A percentile compares a stretch with the other conserved stretches of the same genome.
Conservation (phyloP, 2,797 vertebrate genomes). For the Enteromius argenteus region DNA sequence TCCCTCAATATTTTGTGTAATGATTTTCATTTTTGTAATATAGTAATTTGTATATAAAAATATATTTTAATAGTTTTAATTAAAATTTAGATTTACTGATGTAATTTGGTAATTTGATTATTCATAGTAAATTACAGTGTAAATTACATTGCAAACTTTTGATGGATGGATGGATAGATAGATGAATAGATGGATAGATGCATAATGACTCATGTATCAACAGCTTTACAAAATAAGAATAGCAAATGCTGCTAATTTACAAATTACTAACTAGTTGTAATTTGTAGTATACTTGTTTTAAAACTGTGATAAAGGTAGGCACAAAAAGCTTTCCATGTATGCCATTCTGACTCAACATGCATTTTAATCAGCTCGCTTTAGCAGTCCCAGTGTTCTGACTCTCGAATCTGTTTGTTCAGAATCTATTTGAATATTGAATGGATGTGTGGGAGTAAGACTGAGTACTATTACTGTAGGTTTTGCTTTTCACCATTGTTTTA, state of each 20-base stretch:
- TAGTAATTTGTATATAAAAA: background rate
- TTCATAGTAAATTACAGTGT: background rate
- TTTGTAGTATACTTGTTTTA: background rate
- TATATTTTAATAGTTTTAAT: background rate
- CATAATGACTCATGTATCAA: background rate
- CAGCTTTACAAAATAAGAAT: background rate
- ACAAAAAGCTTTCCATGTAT: constrained; percentile 1
- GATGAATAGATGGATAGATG: background rate
- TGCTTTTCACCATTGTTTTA: constrained; percentile 71
- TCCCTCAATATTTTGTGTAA: background rate
- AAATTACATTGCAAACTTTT: background rate
- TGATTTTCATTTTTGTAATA: background rate
- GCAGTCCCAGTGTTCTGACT: constrained; percentile 7
- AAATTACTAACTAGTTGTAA: background rate
- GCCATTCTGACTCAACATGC: constrained; percentile 49
- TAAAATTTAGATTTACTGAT: background rate
- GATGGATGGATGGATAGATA: no score
- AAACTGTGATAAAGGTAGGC: background rate
- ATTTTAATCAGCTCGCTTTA: constrained; percentile 36
- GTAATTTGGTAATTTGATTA: background rate
- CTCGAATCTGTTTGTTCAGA: constrained; percentile 58
- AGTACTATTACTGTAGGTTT: constrained; percentile 63
- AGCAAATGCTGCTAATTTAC: background rate
- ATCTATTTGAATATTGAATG: constrained; percentile 74
- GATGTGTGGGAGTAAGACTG: constrained; percentile 61